Base-by-base conservation (phyloP, 2,113 vertebrate species). In the Pachyramphus minor region DNA sequence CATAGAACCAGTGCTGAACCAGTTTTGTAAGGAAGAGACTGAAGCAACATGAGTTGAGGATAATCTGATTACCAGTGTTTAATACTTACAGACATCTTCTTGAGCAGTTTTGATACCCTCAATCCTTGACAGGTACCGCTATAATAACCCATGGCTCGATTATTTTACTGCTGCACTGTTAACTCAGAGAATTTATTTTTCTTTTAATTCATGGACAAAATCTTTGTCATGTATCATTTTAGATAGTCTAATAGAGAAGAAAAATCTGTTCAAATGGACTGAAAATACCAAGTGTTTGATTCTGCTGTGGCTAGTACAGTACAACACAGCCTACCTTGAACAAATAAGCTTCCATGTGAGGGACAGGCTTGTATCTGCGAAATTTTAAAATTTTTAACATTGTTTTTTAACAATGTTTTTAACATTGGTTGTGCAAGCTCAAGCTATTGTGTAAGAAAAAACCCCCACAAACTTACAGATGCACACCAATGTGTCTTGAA, bases 291-390 rank as follows among this genome's bases (percentile, higher is more conserved):
- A 9, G 11, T 25, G 19, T 59, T 67, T 77, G 22, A 71, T 53
- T 90, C 35, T 67, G 44, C 28, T 78, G 64, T 79, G 9, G 11
- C 18, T 69, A 22, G 23, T 39, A 89, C 30, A 77, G 37, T 14
- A 63, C 0, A 2, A 14, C 20, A 63, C 0, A 2, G 15, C 20
- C 22, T 72, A 45, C 25, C 30, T 35, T 42, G 78, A 79, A 49
- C 49, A 81, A 71, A 22, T 8, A 69, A 62, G 9, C 15, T 87
- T 31, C 42, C 22, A 28, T 17, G 15, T 39, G 19, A 69, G 18
- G 33, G 39, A 45, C 31, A 86, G 55, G 33, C 23, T 53, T 4
- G 0, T 42, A 63, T 7, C 37, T 25, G 22, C 35, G 30, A 63
- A 53, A 35, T 83, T 62, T 33, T 20, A 4, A 20, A 23, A 14